Base-by-base conservation (phyloP, 2,888 invertebrate genomes). In the Serripes groenlandicus region DNA sequence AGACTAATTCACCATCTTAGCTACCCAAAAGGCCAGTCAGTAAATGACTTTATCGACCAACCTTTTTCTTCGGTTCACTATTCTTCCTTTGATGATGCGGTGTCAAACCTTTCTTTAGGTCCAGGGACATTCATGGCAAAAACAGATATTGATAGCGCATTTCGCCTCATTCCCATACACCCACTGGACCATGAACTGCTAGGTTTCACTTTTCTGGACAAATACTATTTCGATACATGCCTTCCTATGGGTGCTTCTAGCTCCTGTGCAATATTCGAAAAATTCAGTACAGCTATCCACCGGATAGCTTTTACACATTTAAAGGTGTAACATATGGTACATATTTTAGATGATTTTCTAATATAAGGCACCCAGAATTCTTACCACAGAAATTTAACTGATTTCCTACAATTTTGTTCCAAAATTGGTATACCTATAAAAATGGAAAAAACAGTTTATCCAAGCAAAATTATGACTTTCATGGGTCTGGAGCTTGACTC, bases 1-100 rank as follows among this genome's bases (percentile, higher is more conserved):
- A 21, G 87, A 2, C 56, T 87, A 0, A 84, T 84, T 21, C 87
- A 84, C 18, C 83, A 84, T 74, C 58, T 82, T 0, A 79, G 75
- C 23, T 73, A 34, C 52, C 84, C 80, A 18, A 32, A 64, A 26
- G 76, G 75, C 15, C 18, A 18, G 0, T 84, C 81, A 3, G 58
- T 84, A 11, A 84, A 84, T 74, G 82, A 84, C 35, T 74, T 35
- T 35, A 84, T 87, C 35, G 64, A 60, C 4, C 64, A 71, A 0
- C 11, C 2, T 2, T n/a, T 81, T 23, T 21, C 68, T 11, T 32
- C 73, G 15, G 83, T 86, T 18, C 3, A 18, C 3, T 83, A 81
- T 68, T 32, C 78, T 3, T 60, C 73, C 11, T 69, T 86, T 75
- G 75, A 81, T 28, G 71, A 85, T 72, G 79, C 80, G 9, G 52